Base-by-base conservation (phyloP, 2,888 invertebrate genomes). In the Cantharis rustica region DNA sequence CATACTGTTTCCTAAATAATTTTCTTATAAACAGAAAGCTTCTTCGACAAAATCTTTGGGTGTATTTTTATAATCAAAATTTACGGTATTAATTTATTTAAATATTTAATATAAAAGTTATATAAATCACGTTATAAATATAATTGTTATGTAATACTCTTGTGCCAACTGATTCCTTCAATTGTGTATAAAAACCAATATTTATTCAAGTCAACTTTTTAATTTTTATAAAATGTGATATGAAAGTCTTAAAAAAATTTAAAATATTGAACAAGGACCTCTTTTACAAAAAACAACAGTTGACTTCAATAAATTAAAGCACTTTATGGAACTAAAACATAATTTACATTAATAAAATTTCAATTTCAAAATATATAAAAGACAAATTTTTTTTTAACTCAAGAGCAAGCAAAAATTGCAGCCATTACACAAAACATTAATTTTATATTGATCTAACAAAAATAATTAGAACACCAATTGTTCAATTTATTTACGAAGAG, bases 391-490 rank as follows among this genome's bases (percentile, higher is more conserved):
- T 26, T 16, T 16, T 27, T 13, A 16, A 17, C 26, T 47, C 3
- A 66, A 47, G 15, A 61, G 61, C 68, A 72, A 71, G 64, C 17
- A 71, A 27, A 61, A 15, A 31, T 31, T 23, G 69, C 66, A 20
- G 17, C 23, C 16, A 61, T 62, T 77, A 77, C 74, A 75, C 64
- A 71, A 75, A 75, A 77, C 71, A 73, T 75, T 75, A 72, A 72
- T 68, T 68, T 75, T 62, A 71, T 71, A 77, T 78, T 27, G 23
- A 69, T 72, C 68, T 68, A 69, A 75, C 70, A 72, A 77, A 75
- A 75, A 72, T 72, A 77, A 63, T 70, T 64, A 62, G 69, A 77
- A 77, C 77, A 77, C 61, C 63, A 66, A 75, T 71, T 71, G 77
- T 73, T 71, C 66, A 71, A 70, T 73, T 71, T 77, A 71, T 74